Percentiles rank a stretch among this genome's conserved stretches.
Conservation (phyloP, 2,888 invertebrate genomes). For the Herminia tarsipennalis region DNA sequence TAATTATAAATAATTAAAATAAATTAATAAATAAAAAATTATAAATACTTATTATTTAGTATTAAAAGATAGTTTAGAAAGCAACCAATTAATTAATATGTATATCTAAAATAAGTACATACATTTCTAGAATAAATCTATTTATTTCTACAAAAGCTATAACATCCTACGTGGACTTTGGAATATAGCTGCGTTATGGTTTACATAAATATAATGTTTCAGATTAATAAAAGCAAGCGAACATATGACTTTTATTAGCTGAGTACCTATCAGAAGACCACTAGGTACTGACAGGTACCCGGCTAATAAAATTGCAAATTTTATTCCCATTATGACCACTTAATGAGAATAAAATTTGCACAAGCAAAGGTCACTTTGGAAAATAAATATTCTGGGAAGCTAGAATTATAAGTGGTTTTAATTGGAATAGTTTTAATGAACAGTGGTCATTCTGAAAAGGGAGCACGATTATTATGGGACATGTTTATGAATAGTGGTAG, state of each 20-base stretch:
- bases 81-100: slow-evolving; percentile 13
- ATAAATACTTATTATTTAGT: slow-evolving; percentile 29
- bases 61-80: slow-evolving; percentile 37
- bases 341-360: too few species aligned
- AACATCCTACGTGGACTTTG: slow-evolving; percentile 57
- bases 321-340: too few species aligned
- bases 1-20: slow-evolving; percentile 28
- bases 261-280: neutral
- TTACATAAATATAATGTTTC: slow-evolving; percentile 20
- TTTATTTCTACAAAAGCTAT: slow-evolving; percentile 42
- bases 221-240: neutral
- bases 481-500: too few species aligned
- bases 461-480: too few species aligned
- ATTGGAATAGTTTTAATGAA: too few species aligned
- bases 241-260: neutral
- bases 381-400: too few species aligned
- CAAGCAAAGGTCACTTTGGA: too few species aligned
- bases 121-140: slow-evolving; percentile 21
- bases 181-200: slow-evolving; percentile 61
- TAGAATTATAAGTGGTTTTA: too few species aligned
- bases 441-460: too few species aligned
- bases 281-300: too few species aligned
- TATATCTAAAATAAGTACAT: slow-evolving; percentile 41
- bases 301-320: too few species aligned
- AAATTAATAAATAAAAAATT: slow-evolving; percentile 44